phyloP scores from a whole-genome alignment of 1,140 invertebrate species.

The Caenorhabditis tropicalis region DNA sequence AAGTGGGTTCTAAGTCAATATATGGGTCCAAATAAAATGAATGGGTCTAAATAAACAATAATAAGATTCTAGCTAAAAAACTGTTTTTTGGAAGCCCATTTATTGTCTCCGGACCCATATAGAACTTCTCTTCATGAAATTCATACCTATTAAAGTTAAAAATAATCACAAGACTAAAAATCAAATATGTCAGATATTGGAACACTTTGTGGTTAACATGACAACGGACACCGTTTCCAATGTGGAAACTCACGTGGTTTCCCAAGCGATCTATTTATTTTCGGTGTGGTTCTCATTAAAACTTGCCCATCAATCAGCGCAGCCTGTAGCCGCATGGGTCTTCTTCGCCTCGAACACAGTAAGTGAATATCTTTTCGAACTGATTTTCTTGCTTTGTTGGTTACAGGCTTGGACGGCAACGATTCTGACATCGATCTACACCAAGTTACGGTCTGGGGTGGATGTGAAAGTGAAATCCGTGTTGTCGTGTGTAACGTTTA shows the following conservation, averaged over 20 bases:
- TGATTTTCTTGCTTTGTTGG: no score
- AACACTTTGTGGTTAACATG: background rate
- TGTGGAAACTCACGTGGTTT: slow-evolving; percentile 16
- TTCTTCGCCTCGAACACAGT: slow-evolving; percentile 40
- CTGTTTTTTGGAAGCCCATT: no score
- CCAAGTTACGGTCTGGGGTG: background rate
- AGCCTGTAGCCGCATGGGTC: slow-evolving; percentile 38
- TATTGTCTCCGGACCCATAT: no score
- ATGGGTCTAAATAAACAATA: no score
- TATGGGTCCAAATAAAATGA: no score
- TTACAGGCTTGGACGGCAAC: background rate
- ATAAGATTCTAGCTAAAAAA: no score
- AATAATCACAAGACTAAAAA: background rate
- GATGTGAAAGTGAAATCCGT: background rate
- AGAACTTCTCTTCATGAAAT: no score
- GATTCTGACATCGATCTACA: background rate
- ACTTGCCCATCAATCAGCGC: background rate
- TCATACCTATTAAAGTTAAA: background rate
- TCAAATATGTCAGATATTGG: background rate
- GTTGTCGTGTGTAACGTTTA: background rate
- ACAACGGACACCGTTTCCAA: background rate
- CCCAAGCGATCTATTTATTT: background rate
- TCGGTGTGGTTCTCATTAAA: slow-evolving; percentile 13
- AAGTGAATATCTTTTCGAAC: background rate
- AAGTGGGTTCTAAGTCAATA: no score